Evolutionary conservation across 2,113 vertebrate genomes (phyloP).

Genomic region (Pampusana beccarii): DNA sequence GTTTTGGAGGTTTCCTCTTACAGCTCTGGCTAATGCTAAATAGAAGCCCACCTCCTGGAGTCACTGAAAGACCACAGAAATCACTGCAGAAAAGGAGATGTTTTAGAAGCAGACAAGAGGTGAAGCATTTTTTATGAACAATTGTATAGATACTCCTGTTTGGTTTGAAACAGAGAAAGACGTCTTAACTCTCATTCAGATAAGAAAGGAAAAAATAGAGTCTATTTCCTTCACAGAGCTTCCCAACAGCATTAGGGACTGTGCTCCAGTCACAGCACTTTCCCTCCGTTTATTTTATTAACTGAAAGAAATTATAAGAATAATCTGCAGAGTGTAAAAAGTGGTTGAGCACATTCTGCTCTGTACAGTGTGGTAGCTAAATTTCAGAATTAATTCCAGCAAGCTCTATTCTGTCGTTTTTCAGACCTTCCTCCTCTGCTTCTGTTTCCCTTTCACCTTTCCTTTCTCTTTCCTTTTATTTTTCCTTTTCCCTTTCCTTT

Average conservation of each 20-base stretch:
- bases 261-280: background rate
- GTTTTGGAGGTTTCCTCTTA: background rate
- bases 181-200: background rate
- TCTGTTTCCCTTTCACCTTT: background rate
- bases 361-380: background rate
- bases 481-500: background rate
- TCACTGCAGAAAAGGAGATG: background rate
- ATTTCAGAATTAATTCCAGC: background rate
- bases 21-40: background rate
- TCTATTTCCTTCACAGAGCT: background rate
- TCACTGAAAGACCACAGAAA: background rate
- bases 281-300: background rate
- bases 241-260: background rate
- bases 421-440: background rate
- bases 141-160: background rate
- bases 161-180: background rate
- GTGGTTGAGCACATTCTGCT: background rate
- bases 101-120: background rate
- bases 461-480: background rate
- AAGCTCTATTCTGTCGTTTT: background rate
- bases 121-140: background rate
- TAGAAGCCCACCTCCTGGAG: background rate
- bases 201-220: background rate
- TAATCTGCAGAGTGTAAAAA: background rate
- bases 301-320: background rate